These are phyloP conservation scores for Pheosia tremula DNA, from an alignment of 2,888 invertebrate genomes.

Conservation along the genomic window DNA sequence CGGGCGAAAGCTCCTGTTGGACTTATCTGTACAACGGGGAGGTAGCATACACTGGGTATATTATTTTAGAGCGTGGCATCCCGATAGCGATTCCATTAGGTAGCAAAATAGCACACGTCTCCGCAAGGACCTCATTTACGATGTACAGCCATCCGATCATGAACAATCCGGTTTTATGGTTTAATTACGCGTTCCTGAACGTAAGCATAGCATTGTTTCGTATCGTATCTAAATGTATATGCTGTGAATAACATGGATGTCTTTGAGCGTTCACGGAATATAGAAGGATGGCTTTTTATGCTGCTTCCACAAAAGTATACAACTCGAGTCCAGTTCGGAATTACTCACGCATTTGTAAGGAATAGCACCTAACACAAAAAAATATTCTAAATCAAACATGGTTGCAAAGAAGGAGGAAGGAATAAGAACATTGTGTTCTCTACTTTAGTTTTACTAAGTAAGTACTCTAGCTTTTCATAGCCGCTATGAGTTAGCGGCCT, in stretches of 20 bases:
- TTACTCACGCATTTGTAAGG: too few species aligned
- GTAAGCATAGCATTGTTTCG: slow-evolving; percentile 53
- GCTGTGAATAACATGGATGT: slow-evolving; percentile 40
- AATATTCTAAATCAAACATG: too few species aligned
- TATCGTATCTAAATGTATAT: slow-evolving; percentile 48
- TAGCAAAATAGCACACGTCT: slow-evolving; percentile 63
- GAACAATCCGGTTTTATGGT: slow-evolving; percentile 59
- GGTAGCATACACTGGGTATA: slow-evolving; percentile 4
- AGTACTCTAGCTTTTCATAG: too few species aligned
- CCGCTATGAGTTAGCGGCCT: too few species aligned
- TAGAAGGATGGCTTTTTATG: slow-evolving; percentile 32
- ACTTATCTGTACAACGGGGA: slow-evolving; percentile 23
- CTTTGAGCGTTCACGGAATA: slow-evolving; percentile 32
- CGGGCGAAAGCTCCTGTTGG: slow-evolving; percentile 11
- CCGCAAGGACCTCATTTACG: slow-evolving; percentile 68
- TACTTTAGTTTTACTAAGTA: too few species aligned
- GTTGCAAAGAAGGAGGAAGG: too few species aligned
- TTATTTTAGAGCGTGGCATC: slow-evolving; percentile 5
- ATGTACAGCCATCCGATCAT: slow-evolving; percentile 59
- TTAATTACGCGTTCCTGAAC: slow-evolving; percentile 66
- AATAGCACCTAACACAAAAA: too few species aligned
- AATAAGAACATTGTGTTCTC: too few species aligned
- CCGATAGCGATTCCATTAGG: slow-evolving; percentile 53
- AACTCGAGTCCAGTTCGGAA: too few species aligned
- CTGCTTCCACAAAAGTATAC: too few species aligned